Percentiles rank a stretch among this genome's conserved stretches.
Evolutionary conservation across 2,113 vertebrate genomes (phyloP).

Genomic region (Candoia aspera): DNA sequence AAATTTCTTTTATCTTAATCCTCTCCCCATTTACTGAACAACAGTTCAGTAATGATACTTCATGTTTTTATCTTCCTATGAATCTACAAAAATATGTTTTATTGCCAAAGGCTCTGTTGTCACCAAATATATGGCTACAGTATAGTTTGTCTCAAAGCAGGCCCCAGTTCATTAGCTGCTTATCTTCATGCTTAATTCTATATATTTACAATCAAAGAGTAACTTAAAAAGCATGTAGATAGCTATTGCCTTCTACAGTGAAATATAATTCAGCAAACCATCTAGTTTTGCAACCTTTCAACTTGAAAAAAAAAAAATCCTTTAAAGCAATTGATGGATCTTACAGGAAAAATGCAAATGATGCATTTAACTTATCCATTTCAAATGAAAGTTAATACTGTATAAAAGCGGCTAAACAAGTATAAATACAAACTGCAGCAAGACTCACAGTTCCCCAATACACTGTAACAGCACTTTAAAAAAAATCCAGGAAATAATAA

Average conservation of each 20-base stretch:
- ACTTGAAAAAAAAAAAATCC: not conserved
- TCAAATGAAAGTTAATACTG: not conserved
- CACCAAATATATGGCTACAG: not conserved
- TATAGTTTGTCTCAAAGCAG: not conserved
- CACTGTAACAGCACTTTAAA: not conserved
- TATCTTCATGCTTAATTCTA: not conserved
- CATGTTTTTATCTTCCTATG: not conserved
- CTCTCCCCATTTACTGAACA: not conserved
- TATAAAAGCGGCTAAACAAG: not conserved
- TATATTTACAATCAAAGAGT: not conserved
- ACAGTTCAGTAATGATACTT: not conserved
- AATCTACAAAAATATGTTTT: not conserved
- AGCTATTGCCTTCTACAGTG: not conserved
- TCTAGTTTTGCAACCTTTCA: not conserved
- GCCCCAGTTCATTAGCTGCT: not conserved
- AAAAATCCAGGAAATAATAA: not conserved
- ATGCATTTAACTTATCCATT: not conserved
- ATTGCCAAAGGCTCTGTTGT: not conserved
- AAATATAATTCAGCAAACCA: not conserved
- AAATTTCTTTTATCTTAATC: not conserved
- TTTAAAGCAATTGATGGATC: not conserved
- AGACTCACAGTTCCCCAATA: not conserved
- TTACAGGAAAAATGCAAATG: not conserved
- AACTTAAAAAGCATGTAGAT: not conserved
- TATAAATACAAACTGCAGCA: not conserved